Evolutionary conservation across 1,140 invertebrate genomes (phyloP).

Genomic region (Venustaconcha ellipsiformis): DNA sequence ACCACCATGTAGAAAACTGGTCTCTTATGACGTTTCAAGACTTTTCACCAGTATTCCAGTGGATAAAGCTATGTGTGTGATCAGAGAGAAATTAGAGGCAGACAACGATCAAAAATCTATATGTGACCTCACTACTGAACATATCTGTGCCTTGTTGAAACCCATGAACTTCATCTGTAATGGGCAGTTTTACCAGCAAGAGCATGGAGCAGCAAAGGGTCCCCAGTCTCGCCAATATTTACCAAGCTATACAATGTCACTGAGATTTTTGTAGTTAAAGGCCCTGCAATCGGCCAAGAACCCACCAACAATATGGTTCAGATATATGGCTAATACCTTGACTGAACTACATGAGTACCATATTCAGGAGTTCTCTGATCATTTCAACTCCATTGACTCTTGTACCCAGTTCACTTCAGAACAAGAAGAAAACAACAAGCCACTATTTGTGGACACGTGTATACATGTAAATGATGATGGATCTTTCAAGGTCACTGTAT

Average conservation of each 20-base stretch:
- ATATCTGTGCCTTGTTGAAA: neutral
- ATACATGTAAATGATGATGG: too few species aligned
- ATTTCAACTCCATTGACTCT: too few species aligned
- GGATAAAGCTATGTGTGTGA: constrained; percentile 5
- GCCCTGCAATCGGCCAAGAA: neutral
- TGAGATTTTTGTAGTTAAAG: constrained; percentile 3
- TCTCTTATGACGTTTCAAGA: constrained; percentile 17
- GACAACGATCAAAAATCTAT: neutral
- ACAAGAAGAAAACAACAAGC: too few species aligned
- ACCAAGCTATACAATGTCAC: neutral
- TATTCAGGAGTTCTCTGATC: too few species aligned
- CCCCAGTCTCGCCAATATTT: constrained; percentile 2
- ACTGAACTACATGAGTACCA: too few species aligned
- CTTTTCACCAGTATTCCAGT: constrained; percentile 22
- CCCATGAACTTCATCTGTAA: constrained; percentile 8
- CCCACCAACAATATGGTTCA: neutral
- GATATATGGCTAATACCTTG: too few species aligned
- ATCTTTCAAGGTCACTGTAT: too few species aligned
- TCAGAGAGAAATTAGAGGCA: constrained; percentile 3
- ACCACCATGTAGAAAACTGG: constrained; percentile 6
- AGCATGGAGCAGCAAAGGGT: neutral
- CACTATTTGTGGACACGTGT: too few species aligned
- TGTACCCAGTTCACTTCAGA: too few species aligned
- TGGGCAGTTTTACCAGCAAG: neutral
- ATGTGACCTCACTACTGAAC: neutral